Evolutionary conservation across 2,888 invertebrate genomes (phyloP).

Genomic region (Candidula unifasciata): DNA sequence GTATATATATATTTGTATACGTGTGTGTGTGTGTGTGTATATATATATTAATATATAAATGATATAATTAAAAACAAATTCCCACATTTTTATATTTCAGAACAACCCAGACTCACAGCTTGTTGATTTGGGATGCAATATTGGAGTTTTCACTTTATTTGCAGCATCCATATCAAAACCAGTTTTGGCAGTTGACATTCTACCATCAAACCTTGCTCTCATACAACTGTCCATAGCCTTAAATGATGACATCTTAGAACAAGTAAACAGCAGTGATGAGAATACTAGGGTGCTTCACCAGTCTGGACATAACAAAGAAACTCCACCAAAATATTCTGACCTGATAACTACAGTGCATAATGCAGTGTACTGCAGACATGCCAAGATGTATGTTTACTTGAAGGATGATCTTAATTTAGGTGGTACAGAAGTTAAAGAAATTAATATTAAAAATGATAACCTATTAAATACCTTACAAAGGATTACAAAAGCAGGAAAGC

Average conservation of each 20-base stretch:
- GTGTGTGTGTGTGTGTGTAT: neutral
- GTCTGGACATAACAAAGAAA: neutral
- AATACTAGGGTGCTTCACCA: neutral
- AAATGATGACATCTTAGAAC: slow-evolving; percentile 30
- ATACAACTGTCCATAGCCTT: slow-evolving; percentile 43
- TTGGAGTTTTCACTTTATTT: slow-evolving; percentile 50
- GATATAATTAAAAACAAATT: neutral
- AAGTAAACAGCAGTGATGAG: neutral
- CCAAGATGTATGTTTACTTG: slow-evolving; percentile 40
- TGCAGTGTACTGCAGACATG: slow-evolving; percentile 36
- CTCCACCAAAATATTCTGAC: slow-evolving; percentile 5
- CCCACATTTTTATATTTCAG: slow-evolving; percentile 3
- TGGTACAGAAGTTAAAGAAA: slow-evolving; percentile 43
- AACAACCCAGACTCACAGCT: slow-evolving; percentile 15
- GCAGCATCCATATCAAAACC: slow-evolving; percentile 48
- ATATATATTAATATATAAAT: neutral
- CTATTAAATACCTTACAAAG: no score
- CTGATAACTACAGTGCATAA: slow-evolving; percentile 46
- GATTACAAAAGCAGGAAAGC: neutral
- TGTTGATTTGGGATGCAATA: slow-evolving; percentile 51
- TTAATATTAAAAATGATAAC: neutral
- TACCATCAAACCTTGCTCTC: slow-evolving; percentile 48
- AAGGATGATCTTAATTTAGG: slow-evolving; percentile 39
- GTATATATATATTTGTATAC: no score
- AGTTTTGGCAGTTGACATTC: slow-evolving; percentile 51